Conservation (phyloP, 1,140 invertebrate genomes). For the Papilio machaon region DNA sequence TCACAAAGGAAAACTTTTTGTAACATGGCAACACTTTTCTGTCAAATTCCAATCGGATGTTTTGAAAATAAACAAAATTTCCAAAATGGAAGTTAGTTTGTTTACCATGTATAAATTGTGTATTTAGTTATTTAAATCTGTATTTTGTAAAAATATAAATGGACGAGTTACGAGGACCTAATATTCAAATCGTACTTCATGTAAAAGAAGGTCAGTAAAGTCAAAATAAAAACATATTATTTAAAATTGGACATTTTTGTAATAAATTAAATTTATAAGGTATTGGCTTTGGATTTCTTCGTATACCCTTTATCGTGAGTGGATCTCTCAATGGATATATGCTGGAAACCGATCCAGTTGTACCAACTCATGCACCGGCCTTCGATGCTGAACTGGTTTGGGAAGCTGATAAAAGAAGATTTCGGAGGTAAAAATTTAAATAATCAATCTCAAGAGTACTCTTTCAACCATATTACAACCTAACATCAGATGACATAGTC, state of each 20-base stretch:
- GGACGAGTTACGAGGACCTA: conserved; percentile 75
- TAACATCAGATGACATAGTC: no score
- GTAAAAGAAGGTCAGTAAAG: conserved; percentile 67
- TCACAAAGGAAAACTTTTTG: not conserved
- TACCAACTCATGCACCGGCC: conserved; percentile 68
- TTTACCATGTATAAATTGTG: conserved; percentile 35
- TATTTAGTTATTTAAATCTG: conserved; percentile 31
- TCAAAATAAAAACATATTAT: conserved; percentile 10
- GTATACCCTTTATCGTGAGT: conserved; percentile 68
- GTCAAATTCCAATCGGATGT: not conserved
- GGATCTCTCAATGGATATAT: conserved; percentile 77
- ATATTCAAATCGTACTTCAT: conserved; percentile 74
- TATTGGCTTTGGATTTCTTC: conserved; percentile 74
- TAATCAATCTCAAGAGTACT: not conserved
- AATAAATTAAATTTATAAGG: conserved; percentile 53
- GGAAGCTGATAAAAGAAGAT: conserved; percentile 76
- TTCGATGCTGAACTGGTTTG: conserved; percentile 78
- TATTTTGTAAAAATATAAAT: conserved; percentile 53
- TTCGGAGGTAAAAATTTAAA: conserved; percentile 62
- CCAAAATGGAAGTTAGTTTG: conserved; percentile 47
- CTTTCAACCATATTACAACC: not conserved
- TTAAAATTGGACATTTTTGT: conserved; percentile 24
- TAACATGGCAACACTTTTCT: not conserved
- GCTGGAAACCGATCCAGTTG: conserved; percentile 71
- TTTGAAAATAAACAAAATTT: conserved; percentile 21